Base-by-base conservation (phyloP, 1,140 invertebrate species). In the Chymomyza costata region DNA sequence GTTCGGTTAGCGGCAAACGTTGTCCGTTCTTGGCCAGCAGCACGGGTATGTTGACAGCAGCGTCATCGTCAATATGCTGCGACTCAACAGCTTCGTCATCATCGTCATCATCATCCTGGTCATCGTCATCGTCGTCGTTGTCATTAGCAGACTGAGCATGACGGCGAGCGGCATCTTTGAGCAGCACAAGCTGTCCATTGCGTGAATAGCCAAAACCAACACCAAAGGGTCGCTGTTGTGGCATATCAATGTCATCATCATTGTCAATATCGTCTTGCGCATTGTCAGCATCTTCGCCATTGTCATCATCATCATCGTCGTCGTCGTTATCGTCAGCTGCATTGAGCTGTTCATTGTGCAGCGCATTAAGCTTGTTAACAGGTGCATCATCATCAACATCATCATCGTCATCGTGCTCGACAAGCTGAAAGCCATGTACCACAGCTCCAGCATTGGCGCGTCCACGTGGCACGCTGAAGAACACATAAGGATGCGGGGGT, bases 351-450 rank as follows among this genome's bases (percentile, higher is more conserved):
- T 52, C 40, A 14, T 49, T 16, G 19, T 49, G 25, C 10, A 28
- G 5, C 10, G 25, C n/a, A n/a, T n/a, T n/a, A 28, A 5, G 25
- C 25, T 28, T 28, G n/a, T n/a, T n/a, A n/a, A n/a, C n/a, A n/a
- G n/a, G n/a, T n/a, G n/a, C 55, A 1, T 47, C 44, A 3, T 55
- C 56, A 10, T 52, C 48, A 0, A 57, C 60, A 6, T 40, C 38
- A 6, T 46, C 31, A 15, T 71, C 45, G 7, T 60, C 32, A 11
- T 19, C 11, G 19, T 65, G 40, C 35, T 81, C 63, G 2, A 74
- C 45, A 13, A 71, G 54, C 40, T 83, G 68, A 10, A 74, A 82
- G 16, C 78, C 78, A 18, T 80, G 47, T 2, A 83, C 67, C 6
- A 81, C 56, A 0, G 74, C 52, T 6, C 68, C 74, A 15, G 67